Percentiles rank a stretch among this genome's conserved stretches.
These are phyloP conservation scores for Beroe forskalii DNA, from an alignment of 37 sponge, comb jelly and placozoan genomes.

Conservation along the genomic window DNA sequence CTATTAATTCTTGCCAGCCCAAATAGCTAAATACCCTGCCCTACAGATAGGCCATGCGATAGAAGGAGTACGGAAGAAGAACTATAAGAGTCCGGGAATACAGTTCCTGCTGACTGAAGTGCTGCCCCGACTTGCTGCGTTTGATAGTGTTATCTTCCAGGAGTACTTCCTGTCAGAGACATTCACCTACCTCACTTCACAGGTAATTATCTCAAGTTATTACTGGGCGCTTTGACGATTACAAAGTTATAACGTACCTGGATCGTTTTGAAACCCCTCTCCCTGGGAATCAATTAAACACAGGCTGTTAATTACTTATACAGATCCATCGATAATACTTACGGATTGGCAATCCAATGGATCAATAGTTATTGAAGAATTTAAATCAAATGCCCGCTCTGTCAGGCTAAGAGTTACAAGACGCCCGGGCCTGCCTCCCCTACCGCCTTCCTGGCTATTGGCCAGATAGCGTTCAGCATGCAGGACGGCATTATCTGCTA, in stretches of 20 bases:
- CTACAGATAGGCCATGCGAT: background rate
- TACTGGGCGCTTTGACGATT: too few species aligned
- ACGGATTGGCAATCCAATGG: too few species aligned
- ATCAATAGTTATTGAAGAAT: too few species aligned
- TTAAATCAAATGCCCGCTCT: too few species aligned
- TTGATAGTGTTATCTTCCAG: conserved; percentile 70
- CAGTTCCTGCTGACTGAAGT: conserved; percentile 60
- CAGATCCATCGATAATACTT: too few species aligned
- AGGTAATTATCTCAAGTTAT: conserved; percentile 38
- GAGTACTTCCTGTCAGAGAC: conserved; percentile 61
- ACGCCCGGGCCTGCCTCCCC: conserved; percentile 24
- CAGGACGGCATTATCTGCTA: conserved; percentile 73
- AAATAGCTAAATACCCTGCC: too few species aligned
- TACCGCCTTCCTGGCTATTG: conserved; percentile 78
- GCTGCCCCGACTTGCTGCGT: conserved; percentile 83
- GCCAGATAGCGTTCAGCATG: conserved; percentile 79
- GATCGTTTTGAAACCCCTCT: too few species aligned
- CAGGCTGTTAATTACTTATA: too few species aligned
- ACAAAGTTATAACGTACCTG: too few species aligned
- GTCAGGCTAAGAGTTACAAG: conserved; percentile 29
- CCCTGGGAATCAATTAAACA: too few species aligned
- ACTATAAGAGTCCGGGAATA: conserved; percentile 9
- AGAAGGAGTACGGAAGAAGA: background rate
- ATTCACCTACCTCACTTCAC: conserved; percentile 67
- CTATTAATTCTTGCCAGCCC: too few species aligned